These are phyloP conservation scores for Ptilorrhoa leucosticta DNA, from an alignment of 2,113 vertebrate genomes.

Conservation along the genomic window DNA sequence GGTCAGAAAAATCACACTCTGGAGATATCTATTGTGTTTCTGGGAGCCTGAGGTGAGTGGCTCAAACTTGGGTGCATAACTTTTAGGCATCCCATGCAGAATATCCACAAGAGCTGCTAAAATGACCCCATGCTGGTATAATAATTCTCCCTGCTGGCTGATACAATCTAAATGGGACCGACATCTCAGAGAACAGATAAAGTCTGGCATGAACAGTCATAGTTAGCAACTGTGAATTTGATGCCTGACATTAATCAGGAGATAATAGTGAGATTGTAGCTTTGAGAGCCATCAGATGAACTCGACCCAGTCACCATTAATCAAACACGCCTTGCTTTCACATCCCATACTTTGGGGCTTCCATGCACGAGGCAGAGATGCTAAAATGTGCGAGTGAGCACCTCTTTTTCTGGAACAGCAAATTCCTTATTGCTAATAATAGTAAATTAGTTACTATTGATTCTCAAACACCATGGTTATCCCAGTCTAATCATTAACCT, in stretches of 20 bases:
- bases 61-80: background rate
- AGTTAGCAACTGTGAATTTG: background rate
- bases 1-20: conserved; percentile 17
- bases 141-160: background rate
- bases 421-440: background rate
- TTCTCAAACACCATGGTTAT: background rate
- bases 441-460: background rate
- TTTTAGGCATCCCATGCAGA: background rate
- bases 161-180: background rate
- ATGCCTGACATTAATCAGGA: conserved; percentile 2
- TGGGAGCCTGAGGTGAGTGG: background rate
- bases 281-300: background rate
- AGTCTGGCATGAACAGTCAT: background rate
- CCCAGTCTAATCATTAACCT: background rate
- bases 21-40: background rate
- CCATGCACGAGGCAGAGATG: fast-evolving
- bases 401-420: background rate
- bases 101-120: background rate
- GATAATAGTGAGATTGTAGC: background rate
- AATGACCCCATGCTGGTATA: background rate
- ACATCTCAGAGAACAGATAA: background rate
- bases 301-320: background rate
- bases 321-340: background rate
- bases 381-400: background rate
- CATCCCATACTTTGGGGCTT: too few relatives aligned